These are phyloP conservation scores for Colossoma macropomum DNA, from an alignment of 2,113 vertebrate genomes.

Conservation along the genomic window DNA sequence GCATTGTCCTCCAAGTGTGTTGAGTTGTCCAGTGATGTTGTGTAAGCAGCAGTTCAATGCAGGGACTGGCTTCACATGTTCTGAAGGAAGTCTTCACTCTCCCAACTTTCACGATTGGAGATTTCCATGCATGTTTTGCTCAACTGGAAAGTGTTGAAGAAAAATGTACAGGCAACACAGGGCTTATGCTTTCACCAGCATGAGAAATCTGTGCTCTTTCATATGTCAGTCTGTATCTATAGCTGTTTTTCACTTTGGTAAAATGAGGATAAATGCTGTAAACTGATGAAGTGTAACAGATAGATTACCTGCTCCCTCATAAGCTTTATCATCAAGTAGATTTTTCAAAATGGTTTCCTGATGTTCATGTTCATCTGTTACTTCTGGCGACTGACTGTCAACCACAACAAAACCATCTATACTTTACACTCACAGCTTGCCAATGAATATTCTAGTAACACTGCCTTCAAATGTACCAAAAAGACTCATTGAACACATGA, in stretches of 20 bases:
- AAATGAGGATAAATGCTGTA: neutral
- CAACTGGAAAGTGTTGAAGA: neutral
- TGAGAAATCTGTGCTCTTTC: neutral
- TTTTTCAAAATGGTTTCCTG: neutral
- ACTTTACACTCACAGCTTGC: neutral
- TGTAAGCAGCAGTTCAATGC: too few relatives aligned
- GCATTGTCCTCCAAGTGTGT: too few relatives aligned
- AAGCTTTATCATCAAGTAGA: neutral
- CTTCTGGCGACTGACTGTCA: neutral
- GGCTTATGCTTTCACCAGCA: neutral
- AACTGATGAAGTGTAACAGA: conserved; percentile 8
- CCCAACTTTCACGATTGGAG: neutral
- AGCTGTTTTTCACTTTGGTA: neutral
- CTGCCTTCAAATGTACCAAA: neutral
- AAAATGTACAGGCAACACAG: neutral
- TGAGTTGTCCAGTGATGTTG: too few relatives aligned
- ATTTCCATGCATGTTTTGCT: neutral
- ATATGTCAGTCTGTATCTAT: neutral
- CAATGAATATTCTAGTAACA: neutral
- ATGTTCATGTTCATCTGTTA: conserved; percentile 10
- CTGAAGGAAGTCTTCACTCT: too few relatives aligned
- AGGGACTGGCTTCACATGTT: too few relatives aligned
- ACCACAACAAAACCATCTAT: neutral
- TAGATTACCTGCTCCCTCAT: neutral
- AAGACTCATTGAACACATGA: neutral